Conservation (phyloP, 1,140 invertebrate genomes). For the Ctenoplectra terminalis region DNA sequence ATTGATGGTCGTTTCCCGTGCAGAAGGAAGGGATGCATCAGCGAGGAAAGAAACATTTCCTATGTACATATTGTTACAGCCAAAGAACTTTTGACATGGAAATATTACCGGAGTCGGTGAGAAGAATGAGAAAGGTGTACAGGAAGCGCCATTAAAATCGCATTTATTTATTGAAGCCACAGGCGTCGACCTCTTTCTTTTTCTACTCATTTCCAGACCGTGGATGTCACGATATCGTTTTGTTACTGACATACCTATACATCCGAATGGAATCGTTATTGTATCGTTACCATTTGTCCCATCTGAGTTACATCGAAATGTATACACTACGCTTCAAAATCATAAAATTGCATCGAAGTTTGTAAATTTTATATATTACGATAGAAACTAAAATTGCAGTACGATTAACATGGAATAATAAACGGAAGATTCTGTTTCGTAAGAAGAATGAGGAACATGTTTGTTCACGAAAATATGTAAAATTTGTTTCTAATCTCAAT, state of each 20-base stretch:
- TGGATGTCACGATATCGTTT: background rate
- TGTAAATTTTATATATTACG: too few relatives aligned
- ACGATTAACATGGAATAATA: too few relatives aligned
- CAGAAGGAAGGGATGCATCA: background rate
- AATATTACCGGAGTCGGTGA: slow-evolving; percentile 4
- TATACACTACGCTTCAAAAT: too few relatives aligned
- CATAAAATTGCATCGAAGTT: too few relatives aligned
- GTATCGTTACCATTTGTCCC: background rate
- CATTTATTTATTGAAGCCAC: slow-evolving; percentile 59
- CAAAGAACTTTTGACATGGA: slow-evolving; percentile 44
- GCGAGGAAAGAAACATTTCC: background rate
- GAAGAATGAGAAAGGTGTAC: slow-evolving; percentile 14
- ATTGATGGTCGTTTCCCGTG: background rate
- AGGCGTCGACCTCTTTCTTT: slow-evolving; percentile 29
- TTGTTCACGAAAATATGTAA: too few relatives aligned
- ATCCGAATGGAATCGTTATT: background rate
- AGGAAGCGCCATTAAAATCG: slow-evolving; percentile 53
- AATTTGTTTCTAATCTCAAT: too few relatives aligned
- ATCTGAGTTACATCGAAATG: too few relatives aligned
- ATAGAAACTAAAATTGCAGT: too few relatives aligned
- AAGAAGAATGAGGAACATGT: too few relatives aligned
- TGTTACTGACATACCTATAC: background rate
- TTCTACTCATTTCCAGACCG: background rate
- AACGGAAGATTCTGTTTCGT: too few relatives aligned
- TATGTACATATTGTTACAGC: slow-evolving; percentile 6